These are phyloP conservation scores for Gila robusta DNA, from an alignment of 2,797 vertebrate genomes.

Conservation along the genomic window DNA sequence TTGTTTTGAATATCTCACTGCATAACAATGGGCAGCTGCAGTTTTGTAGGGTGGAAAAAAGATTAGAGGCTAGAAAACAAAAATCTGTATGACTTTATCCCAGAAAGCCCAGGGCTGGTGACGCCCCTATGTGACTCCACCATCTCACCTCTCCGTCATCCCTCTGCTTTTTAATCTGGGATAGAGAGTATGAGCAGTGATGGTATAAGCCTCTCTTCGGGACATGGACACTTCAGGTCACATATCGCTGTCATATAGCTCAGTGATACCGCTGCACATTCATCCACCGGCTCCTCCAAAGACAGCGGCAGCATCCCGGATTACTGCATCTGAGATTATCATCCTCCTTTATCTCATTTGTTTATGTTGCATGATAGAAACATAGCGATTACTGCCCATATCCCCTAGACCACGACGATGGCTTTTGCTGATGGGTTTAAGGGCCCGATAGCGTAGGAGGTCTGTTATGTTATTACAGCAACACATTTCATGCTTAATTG, in stretches of 20 bases:
- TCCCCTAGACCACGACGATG: constrained; percentile 63
- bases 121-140: constrained; percentile 46
- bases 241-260: constrained; percentile 29
- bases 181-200: constrained; percentile 48
- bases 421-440: constrained; percentile 55
- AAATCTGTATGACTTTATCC: constrained; percentile 12
- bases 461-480: constrained; percentile 56
- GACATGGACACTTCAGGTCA: constrained; percentile 43
- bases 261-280: constrained; percentile 17
- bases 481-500: constrained; percentile 54
- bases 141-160: constrained; percentile 56
- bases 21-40: constrained; percentile 3
- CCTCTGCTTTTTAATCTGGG: constrained; percentile 56
- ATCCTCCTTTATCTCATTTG: constrained; percentile 71
- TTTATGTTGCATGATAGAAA: constrained; percentile 69
- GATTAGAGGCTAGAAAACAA: constrained; percentile 16
- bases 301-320: constrained; percentile 15
- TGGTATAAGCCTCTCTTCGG: constrained; percentile 50
- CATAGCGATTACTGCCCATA: constrained; percentile 70
- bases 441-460: constrained; percentile 60
- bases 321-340: constrained; percentile 61
- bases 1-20: constrained; percentile 9
- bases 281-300: constrained; percentile 32
- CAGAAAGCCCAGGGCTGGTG: constrained; percentile 19
- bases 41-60: constrained; percentile 22